Conservation (phyloP, 1,140 invertebrate genomes). For the Cherax destructor region DNA sequence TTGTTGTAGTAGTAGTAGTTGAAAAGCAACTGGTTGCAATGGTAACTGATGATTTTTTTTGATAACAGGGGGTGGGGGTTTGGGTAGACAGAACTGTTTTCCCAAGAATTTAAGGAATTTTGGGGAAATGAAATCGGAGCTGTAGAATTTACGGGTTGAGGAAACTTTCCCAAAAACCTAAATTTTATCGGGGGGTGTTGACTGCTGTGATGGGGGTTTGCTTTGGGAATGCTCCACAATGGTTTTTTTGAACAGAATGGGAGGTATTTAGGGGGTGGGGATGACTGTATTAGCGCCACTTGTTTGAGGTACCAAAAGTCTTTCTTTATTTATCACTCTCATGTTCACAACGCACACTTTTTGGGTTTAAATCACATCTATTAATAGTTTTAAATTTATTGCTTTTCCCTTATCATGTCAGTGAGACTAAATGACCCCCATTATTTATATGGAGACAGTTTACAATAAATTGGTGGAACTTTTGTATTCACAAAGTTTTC, state of each 20-base stretch:
- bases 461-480: constrained; percentile 82
- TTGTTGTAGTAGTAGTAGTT: constrained; percentile 45
- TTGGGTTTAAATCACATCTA: constrained; percentile 51
- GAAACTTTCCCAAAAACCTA: constrained; percentile 36
- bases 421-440: constrained; percentile 73
- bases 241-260: constrained; percentile 3
- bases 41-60: constrained; percentile 39
- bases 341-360: constrained; percentile 52
- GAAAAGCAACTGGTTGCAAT: constrained; percentile 37
- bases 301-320: constrained; percentile 38
- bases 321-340: constrained; percentile 61
- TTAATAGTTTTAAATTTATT: constrained; percentile 73
- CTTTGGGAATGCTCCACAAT: neutral
- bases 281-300: constrained; percentile 7
- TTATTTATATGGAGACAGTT: constrained; percentile 75
- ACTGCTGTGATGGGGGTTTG: constrained; percentile 5
- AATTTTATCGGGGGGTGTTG: constrained; percentile 11
- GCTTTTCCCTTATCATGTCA: constrained; percentile 77
- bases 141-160: constrained; percentile 27
- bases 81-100: constrained; percentile 31
- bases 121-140: constrained; percentile 28
- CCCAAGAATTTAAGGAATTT: constrained; percentile 5
- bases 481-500: constrained; percentile 90
- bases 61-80: constrained; percentile 33
- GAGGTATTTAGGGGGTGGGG: constrained; percentile 34